Evolutionary conservation across 2,888 invertebrate species (phyloP).

Genomic region (Protophormia terraenovae): DNA sequence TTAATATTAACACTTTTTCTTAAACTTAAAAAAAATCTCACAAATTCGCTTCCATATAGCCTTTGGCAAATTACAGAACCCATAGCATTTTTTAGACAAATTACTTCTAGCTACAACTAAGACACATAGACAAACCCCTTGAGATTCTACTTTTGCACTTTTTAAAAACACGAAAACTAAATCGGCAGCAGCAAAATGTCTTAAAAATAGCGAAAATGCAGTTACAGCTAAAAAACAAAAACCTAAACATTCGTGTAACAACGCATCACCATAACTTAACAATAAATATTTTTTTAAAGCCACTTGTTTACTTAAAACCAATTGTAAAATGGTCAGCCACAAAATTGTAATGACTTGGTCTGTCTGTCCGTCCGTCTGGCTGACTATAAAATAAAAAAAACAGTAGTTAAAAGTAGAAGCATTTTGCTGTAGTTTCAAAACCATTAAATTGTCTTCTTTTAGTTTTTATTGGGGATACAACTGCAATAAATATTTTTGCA

Average conservation of each 20-base stretch:
- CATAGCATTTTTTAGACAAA: slow-evolving; percentile 26
- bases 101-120: slow-evolving; percentile 30
- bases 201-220: no score
- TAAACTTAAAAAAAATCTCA: background rate
- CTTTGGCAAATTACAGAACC: background rate
- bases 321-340: background rate
- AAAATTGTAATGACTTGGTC: background rate
- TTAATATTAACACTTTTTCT: no score
- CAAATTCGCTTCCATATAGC: no score
- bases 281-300: background rate
- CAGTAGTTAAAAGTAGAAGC: slow-evolving; percentile 25
- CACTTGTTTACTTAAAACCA: slow-evolving; percentile 13
- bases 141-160: background rate
- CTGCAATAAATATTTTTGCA: background rate
- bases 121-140: slow-evolving; percentile 44
- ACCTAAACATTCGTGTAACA: background rate
- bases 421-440: background rate
- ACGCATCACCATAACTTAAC: background rate
- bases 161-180: background rate
- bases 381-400: background rate
- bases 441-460: slow-evolving; percentile 19
- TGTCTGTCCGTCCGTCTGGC: background rate
- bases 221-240: no score
- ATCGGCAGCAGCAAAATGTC: background rate
- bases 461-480: background rate